Evolutionary conservation across 2,797 vertebrate species (phyloP), one percentile per base, ranked within the genome.

Genomic region (Buphagus erythrorhynchus): DNA sequence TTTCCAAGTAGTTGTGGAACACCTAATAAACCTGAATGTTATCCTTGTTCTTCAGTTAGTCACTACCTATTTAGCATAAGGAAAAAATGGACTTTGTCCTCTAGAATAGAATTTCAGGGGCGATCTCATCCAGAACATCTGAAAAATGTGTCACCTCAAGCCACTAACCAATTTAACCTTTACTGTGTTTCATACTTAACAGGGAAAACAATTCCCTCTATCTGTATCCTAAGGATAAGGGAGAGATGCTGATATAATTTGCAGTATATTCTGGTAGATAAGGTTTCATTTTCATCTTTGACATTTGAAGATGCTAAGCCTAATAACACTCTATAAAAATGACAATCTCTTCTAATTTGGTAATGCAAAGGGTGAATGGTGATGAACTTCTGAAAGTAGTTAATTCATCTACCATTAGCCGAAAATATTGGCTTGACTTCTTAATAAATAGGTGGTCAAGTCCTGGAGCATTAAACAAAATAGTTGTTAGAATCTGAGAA

Each of bases 91-190:
- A 86, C 92, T 97, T 92, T 93, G 87, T 93, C 67, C 90, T 93
- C 75, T 61, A 88, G 80, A 92, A 83, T 81, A 96, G 86, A 96
- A 91, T 95, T 97, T 96, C 92, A 87, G 84, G 83, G 76, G 65
- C 4, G 6, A 71, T 86, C 86, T 96, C 95, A 92, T 77, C 95
- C 79, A 96, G 91, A 84, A 77, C 55, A 28, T 94, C 78, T 96
- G 86, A 96, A 97, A 97, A 79, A 95, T 94, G 43, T 81, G 86
- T 92, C 84, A 97, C 69, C 78, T 88, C 63, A 66, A 96, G 52
- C 54, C 71, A 92, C 68, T 54, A 90, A 67, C 93, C 52, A 72
- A 63, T 88, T 95, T 90, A 95, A 95, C 88, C 91, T 94, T 96
- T 88, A 77, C 71, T 74, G 11, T 73, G 42, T 81, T 90, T 96